Conservation (phyloP, 1,140 invertebrate genomes). For the Caenorhabditis latens region DNA sequence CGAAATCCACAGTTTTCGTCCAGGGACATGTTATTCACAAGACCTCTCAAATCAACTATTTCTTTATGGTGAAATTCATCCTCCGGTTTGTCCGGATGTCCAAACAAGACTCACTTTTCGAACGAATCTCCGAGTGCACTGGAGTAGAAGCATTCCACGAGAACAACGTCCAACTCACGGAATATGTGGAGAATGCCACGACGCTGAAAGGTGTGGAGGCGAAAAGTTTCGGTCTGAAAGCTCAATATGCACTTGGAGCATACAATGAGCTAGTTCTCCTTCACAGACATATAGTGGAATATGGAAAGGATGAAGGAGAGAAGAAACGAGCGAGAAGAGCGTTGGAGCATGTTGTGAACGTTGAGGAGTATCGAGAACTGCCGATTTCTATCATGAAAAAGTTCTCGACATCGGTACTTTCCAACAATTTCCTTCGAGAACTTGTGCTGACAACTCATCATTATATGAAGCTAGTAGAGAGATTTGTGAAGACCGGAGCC, state of each 20-base stretch:
- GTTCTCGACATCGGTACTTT: slow-evolving; percentile 84
- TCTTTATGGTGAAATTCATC: slow-evolving; percentile 63
- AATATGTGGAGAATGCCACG: slow-evolving; percentile 88
- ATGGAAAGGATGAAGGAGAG: background rate
- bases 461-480: slow-evolving; percentile 91
- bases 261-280: slow-evolving; percentile 69
- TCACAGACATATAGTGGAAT: background rate
- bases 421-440: slow-evolving; percentile 88
- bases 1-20: slow-evolving; percentile 23
- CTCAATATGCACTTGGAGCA: slow-evolving; percentile 65
- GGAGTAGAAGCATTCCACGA: slow-evolving; percentile 88
- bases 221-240: slow-evolving; percentile 50
- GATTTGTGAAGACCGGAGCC: slow-evolving; percentile 83
- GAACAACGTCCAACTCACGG: slow-evolving; percentile 90
- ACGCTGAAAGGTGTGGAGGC: slow-evolving; percentile 87
- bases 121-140: slow-evolving; percentile 71
- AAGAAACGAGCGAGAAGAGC: slow-evolving; percentile 11
- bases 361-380: slow-evolving; percentile 65
- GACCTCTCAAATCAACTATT: slow-evolving; percentile 63
- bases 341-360: slow-evolving; percentile 75
- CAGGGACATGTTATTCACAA: slow-evolving; percentile 8
- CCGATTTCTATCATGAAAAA: slow-evolving; percentile 60
- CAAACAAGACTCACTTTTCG: slow-evolving; percentile 40
- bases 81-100: slow-evolving; percentile 64
- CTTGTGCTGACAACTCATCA: slow-evolving; percentile 90